phyloP scores from a whole-genome alignment of 2,797 vertebrate genomes.

The Craterocephalus amniculus region DNA sequence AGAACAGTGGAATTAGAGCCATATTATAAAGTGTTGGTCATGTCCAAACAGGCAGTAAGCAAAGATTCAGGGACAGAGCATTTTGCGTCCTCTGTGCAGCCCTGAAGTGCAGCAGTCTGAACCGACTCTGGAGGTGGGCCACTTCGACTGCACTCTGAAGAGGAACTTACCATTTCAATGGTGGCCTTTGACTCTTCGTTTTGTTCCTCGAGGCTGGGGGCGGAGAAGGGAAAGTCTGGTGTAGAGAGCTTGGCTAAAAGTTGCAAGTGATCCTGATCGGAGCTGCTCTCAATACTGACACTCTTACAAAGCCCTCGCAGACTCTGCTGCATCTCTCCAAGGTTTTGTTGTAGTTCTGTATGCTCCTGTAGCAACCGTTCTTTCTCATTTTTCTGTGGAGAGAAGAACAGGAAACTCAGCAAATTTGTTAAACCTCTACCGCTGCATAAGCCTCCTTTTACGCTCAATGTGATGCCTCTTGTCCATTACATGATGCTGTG shows the following conservation, averaged over 20 bases:
- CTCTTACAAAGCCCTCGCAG: constrained; percentile 89
- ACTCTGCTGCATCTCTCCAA: constrained; percentile 90
- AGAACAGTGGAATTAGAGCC: constrained; percentile 9
- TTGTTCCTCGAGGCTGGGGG: constrained; percentile 50
- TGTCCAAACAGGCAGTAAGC: constrained; percentile 85
- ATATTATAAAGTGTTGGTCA: constrained; percentile 77
- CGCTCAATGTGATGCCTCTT: background rate
- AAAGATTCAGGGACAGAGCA: constrained; percentile 72
- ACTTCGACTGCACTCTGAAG: constrained; percentile 39
- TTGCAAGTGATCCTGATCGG: constrained; percentile 89
- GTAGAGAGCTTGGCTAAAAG: constrained; percentile 89
- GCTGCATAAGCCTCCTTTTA: background rate
- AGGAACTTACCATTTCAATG: constrained; percentile 63
- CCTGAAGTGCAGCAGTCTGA: constrained; percentile 12
- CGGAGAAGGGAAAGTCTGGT: constrained; percentile 81
- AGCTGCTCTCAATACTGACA: constrained; percentile 85
- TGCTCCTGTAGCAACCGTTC: constrained; percentile 89
- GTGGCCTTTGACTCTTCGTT: constrained; percentile 58
- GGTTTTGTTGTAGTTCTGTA: constrained; percentile 87
- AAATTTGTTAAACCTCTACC: background rate
- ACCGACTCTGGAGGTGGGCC: constrained; percentile 25
- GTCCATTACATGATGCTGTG: background rate
- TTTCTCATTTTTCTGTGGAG: constrained; percentile 89
- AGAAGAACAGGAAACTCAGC: background rate
- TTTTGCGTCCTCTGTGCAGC: constrained; percentile 35